Conservation (phyloP, 2,888 invertebrate genomes). For the Calameuta pallipes region DNA sequence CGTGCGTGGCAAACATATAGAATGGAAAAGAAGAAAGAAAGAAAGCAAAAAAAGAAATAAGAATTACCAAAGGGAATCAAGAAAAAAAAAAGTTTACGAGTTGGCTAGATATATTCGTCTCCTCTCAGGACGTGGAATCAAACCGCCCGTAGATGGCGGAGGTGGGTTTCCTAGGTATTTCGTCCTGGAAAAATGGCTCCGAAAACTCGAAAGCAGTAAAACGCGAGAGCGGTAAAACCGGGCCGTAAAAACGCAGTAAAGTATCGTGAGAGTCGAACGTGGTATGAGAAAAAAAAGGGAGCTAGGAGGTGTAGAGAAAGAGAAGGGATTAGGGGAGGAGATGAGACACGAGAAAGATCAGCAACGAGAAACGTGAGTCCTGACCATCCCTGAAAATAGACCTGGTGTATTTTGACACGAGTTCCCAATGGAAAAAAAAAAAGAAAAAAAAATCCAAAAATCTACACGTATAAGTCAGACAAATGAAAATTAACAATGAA, state of each 20-base stretch:
- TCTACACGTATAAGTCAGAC: background rate
- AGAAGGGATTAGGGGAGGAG: slow-evolving; percentile 8
- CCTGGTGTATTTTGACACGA: background rate
- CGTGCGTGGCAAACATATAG: slow-evolving; percentile 3
- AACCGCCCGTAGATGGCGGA: background rate
- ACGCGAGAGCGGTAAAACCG: slow-evolving; percentile 20
- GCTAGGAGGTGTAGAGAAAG: slow-evolving; percentile 10
- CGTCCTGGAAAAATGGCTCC: slow-evolving; percentile 5
- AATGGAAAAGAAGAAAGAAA: background rate
- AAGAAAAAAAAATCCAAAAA: background rate
- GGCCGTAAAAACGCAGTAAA: slow-evolving; percentile 25
- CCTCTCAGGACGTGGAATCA: background rate
- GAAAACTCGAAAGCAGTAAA: slow-evolving; percentile 22
- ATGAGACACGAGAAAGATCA: background rate
- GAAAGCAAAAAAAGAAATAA: background rate
- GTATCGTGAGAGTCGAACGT: slow-evolving; percentile 8
- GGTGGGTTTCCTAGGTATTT: background rate
- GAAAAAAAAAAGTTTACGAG: slow-evolving; percentile 18
- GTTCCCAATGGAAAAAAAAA: background rate
- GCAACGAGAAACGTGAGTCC: background rate
- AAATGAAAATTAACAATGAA: background rate
- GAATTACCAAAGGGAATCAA: background rate
- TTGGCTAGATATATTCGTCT: slow-evolving; percentile 1
- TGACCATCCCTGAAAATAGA: background rate
- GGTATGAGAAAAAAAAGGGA: background rate